These are phyloP conservation scores for Heliconius melpomene DNA, from an alignment of 1,140 invertebrate species.

Conservation along the genomic window DNA sequence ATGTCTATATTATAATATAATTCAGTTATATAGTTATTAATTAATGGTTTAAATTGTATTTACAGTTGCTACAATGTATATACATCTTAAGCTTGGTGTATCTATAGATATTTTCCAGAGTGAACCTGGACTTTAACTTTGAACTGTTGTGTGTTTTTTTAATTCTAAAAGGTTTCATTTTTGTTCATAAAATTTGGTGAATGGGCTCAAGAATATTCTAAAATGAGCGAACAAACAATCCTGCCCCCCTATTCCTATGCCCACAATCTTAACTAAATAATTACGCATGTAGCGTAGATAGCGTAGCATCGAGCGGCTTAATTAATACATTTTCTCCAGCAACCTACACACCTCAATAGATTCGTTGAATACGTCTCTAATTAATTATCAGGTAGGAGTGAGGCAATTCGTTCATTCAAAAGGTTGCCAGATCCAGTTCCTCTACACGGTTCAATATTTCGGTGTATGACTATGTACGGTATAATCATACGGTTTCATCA, in stretches of 20 bases:
- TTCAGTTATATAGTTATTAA: background rate
- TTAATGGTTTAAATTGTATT: no score
- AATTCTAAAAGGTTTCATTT: no score
- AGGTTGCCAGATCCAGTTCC: slow-evolving; percentile 21
- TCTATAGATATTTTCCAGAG: no score
- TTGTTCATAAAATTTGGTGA: no score
- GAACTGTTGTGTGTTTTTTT: no score
- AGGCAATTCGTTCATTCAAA: background rate
- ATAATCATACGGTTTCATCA: slow-evolving; percentile 73
- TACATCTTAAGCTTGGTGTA: no score
- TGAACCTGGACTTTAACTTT: no score
- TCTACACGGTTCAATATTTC: slow-evolving; percentile 26
- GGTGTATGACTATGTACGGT: slow-evolving; percentile 53
- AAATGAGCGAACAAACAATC: no score
- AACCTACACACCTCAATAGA: background rate
- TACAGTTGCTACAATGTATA: no score
- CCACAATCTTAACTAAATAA: background rate
- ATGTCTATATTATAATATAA: no score
- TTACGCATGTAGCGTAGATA: background rate
- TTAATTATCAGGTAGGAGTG: background rate
- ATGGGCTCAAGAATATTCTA: no score
- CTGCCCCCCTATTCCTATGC: no score
- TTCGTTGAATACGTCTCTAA: background rate
- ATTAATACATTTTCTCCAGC: background rate
- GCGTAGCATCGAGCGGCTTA: background rate